phyloP scores from a whole-genome alignment of 2,113 vertebrate species.

The Brachypodius melanocephalos region DNA sequence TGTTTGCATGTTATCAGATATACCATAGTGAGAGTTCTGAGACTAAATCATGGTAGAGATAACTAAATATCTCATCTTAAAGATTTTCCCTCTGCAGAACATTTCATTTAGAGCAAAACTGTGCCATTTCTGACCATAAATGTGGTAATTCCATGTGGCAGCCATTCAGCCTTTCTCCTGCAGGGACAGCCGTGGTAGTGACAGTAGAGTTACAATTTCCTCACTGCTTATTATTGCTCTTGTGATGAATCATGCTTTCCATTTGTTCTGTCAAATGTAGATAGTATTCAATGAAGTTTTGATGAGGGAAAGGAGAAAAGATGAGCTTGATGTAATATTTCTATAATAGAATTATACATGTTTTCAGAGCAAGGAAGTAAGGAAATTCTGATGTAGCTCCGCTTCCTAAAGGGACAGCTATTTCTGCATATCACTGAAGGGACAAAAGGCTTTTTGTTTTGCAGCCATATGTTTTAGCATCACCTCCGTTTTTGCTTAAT shows the following conservation, averaged over 20 bases:
- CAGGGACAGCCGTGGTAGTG: not conserved
- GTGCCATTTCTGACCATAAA: not conserved
- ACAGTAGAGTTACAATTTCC: not conserved
- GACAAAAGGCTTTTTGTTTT: not conserved
- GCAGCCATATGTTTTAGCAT: not conserved
- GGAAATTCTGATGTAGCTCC: not conserved
- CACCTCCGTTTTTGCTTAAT: not conserved
- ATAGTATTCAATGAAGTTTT: not conserved
- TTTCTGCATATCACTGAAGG: not conserved
- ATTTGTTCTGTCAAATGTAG: slow-evolving; percentile 12
- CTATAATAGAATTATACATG: not conserved
- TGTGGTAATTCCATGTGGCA: not conserved
- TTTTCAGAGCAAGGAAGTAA: not conserved
- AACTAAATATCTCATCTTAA: not conserved
- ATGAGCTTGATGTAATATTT: not conserved
- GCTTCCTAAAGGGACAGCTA: not conserved
- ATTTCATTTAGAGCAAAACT: not conserved
- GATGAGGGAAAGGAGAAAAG: not conserved
- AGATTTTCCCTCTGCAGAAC: not conserved
- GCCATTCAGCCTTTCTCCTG: not conserved
- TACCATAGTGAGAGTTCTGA: not conserved
- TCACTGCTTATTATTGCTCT: not conserved
- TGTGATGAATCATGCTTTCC: not conserved
- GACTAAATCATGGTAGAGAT: not conserved
- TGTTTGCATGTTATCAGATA: not conserved